A percentile compares a stretch with the other conserved stretches of the same genome.
Conservation (phyloP, 2,113 vertebrate genomes). For the Cryptotis parvus region DNA sequence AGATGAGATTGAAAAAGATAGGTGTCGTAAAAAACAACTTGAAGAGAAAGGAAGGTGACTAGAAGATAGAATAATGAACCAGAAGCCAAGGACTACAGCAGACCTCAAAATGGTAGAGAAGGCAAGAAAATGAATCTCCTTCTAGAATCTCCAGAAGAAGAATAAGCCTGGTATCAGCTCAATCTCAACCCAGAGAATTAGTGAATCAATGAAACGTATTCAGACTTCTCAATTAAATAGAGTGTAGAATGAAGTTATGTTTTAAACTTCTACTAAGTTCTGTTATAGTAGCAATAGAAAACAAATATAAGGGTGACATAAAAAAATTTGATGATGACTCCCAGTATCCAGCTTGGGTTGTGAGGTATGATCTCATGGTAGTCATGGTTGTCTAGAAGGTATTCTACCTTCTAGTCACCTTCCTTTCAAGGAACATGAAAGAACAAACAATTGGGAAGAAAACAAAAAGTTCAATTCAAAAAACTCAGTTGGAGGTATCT, state of each 20-base stretch:
- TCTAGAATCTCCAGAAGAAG: neutral
- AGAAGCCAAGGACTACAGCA: neutral
- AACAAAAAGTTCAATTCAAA: neutral
- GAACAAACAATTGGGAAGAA: neutral
- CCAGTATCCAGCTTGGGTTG: neutral
- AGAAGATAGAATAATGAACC: neutral
- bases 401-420: no score
- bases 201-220: conserved; percentile 19
- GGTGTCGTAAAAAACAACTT: neutral
- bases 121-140: neutral
- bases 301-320: neutral
- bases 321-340: neutral
- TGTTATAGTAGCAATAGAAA: neutral
- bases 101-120: neutral
- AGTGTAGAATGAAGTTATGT: neutral
- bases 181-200: no score
- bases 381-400: no score
- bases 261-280: neutral
- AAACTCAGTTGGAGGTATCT: neutral
- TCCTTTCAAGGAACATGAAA: neutral
- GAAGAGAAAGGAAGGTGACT: neutral
- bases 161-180: no score
- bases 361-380: neutral
- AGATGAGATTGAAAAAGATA: neutral
- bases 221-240: neutral